Conservation (phyloP, 2,113 vertebrate genomes). For the Paracanthobrama guichenoti region DNA sequence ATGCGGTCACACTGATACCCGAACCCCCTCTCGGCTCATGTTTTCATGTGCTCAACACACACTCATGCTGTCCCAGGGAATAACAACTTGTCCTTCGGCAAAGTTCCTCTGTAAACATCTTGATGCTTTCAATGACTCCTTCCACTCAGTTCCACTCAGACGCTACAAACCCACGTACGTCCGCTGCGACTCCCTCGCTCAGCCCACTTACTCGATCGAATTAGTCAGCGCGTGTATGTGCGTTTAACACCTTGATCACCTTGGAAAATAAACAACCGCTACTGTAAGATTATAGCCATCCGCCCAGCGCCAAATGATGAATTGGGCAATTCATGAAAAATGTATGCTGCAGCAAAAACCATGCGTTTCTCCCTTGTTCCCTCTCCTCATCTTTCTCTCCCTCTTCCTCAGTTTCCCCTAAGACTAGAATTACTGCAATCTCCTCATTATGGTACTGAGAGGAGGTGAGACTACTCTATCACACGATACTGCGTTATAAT, state of each 20-base stretch:
- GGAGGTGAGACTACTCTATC: slow-evolving; percentile 44
- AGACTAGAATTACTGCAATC: slow-evolving; percentile 49
- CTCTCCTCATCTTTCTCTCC: slow-evolving; percentile 48
- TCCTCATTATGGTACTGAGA: slow-evolving; percentile 49
- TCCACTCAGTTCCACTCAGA: slow-evolving; percentile 48
- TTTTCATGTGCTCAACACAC: not conserved
- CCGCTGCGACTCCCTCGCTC: not conserved
- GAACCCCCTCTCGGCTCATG: not conserved
- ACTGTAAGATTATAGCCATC: slow-evolving; percentile 55
- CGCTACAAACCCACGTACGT: slow-evolving; percentile 57
- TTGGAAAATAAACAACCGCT: slow-evolving; percentile 54
- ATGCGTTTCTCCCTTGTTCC: slow-evolving; percentile 42
- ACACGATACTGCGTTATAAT: slow-evolving; percentile 41
- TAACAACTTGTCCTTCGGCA: slow-evolving; percentile 52
- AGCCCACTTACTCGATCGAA: slow-evolving; percentile 1
- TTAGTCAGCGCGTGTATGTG: not conserved
- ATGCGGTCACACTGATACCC: not conserved
- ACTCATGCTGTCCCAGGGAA: not conserved
- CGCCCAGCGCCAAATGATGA: slow-evolving; percentile 50
- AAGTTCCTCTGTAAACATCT: slow-evolving; percentile 70
- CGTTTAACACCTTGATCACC: slow-evolving; percentile 61
- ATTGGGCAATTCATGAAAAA: slow-evolving; percentile 62
- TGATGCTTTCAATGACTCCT: slow-evolving; percentile 16
- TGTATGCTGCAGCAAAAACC: slow-evolving; percentile 53
- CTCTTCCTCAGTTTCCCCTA: slow-evolving; percentile 33